Evolutionary conservation across 2,888 invertebrate genomes (phyloP).

Genomic region (Eledona agricola): DNA sequence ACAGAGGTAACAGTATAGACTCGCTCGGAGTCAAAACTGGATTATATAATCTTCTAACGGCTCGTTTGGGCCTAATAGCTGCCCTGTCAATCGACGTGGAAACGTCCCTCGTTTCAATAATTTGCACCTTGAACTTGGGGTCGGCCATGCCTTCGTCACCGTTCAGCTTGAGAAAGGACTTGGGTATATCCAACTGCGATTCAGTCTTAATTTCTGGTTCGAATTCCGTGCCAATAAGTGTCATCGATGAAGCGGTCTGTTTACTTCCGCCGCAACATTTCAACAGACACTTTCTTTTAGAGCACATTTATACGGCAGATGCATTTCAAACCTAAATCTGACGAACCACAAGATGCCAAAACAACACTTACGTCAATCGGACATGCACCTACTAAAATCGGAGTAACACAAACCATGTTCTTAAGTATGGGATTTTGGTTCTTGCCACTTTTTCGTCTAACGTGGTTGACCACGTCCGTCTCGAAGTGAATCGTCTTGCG

Average conservation of each 20-base stretch:
- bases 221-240: neutral
- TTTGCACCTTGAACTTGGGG: too few species aligned
- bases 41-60: too few species aligned
- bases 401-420: constrained; percentile 18
- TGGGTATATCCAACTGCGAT: neutral
- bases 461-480: constrained; percentile 22
- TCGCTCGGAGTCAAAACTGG: too few species aligned
- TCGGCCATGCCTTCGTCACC: too few species aligned
- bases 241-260: constrained; percentile 14
- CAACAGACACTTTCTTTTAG: constrained; percentile 26
- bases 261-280: constrained; percentile 18
- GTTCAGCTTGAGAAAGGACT: neutral
- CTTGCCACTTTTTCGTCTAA: constrained; percentile 19
- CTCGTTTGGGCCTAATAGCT: too few species aligned
- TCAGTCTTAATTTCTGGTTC: constrained; percentile 2
- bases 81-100: too few species aligned
- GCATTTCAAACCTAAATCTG: constrained; percentile 19
- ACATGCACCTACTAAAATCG: neutral
- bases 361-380: neutral
- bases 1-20: too few species aligned
- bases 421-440: constrained; percentile 28
- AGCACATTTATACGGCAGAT: constrained; percentile 24
- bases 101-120: too few species aligned
- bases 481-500: constrained; percentile 51
- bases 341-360: constrained; percentile 5